phyloP scores from a whole-genome alignment of 2,797 vertebrate species.

The Chrosomus eos region DNA sequence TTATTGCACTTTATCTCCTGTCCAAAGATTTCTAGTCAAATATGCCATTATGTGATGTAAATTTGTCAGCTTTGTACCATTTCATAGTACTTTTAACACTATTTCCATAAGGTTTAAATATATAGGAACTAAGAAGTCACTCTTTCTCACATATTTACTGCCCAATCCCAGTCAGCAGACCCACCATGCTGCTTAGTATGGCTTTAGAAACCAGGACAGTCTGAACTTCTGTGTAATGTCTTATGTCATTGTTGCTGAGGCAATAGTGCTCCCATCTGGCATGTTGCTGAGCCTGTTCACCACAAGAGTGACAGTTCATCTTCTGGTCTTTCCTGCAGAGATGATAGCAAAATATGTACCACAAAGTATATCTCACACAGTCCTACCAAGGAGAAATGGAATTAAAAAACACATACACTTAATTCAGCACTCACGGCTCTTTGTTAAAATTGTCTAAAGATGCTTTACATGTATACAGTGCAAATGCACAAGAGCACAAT shows the following conservation, averaged over 20 bases:
- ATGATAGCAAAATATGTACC: conserved; percentile 12
- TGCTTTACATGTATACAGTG: conserved; percentile 76
- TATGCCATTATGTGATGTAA: neutral
- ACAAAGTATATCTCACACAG: neutral
- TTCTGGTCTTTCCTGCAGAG: conserved; percentile 2
- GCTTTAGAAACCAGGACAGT: conserved; percentile 38
- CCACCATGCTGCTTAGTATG: neutral
- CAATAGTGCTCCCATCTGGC: conserved; percentile 16
- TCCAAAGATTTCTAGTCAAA: conserved; percentile 1
- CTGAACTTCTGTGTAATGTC: conserved; percentile 3
- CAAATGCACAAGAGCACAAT: conserved; percentile 77
- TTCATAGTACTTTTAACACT: neutral
- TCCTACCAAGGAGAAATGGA: neutral
- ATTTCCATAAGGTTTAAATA: conserved; percentile 10
- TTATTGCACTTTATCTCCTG: neutral
- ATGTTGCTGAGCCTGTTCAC: conserved; percentile 36
- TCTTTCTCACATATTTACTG: neutral
- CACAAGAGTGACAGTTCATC: conserved; percentile 18
- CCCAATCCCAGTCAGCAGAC: too few species aligned
- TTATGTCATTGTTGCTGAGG: conserved; percentile 35
- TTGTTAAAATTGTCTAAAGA: conserved; percentile 67
- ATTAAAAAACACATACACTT: conserved; percentile 37
- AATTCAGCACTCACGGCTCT: conserved; percentile 72
- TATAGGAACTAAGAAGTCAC: neutral
- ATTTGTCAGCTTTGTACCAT: neutral